Base-by-base conservation (phyloP, 2,888 invertebrate genomes). In the Drosophila histrio region DNA sequence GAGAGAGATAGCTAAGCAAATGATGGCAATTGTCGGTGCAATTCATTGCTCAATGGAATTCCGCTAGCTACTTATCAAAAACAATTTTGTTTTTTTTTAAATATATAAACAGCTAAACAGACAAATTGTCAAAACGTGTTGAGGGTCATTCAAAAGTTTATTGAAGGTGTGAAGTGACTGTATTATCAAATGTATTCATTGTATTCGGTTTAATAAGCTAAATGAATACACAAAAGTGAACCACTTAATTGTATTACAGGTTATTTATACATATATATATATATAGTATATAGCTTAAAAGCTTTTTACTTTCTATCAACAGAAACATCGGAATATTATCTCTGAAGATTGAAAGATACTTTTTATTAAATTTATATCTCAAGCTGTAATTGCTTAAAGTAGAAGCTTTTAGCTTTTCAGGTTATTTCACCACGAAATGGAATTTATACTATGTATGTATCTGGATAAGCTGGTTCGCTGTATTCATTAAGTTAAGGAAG, bases 1-100 rank as follows among this genome's bases (percentile, higher is more conserved):
- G 24, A 24, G 2, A 3, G 2, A 26, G 32, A 58, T 60, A 71
- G 9, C 34, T 22, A 21, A 54, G 15, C 63, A 54, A 63, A 72
- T 62, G 34, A 54, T 46, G 58, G 69, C 70, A 86, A 83, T 86
- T 86, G 70, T 43, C 52, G 54, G 56, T 46, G 34, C 26, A 39
- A 39, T 52, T 34, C 39, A 52, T 32, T 32, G 39, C 64, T 50
- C 50, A 11, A 6, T 26, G 62, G 50, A 57, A 38, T 71, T 49
- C 49, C 63, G 71, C 49, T 70, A 39, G 49, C n/a, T n/a, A n/a
- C n/a, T n/a, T n/a, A n/a, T n/a, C n/a, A n/a, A n/a, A n/a, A n/a
- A n/a, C n/a, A n/a, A n/a, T n/a, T n/a, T n/a, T n/a, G n/a, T n/a
- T n/a, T n/a, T n/a, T n/a, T n/a, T n/a, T n/a, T n/a, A n/a, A n/a